Conservation (phyloP, 2,797 vertebrate genomes). For the Onychomys leucogaster region DNA sequence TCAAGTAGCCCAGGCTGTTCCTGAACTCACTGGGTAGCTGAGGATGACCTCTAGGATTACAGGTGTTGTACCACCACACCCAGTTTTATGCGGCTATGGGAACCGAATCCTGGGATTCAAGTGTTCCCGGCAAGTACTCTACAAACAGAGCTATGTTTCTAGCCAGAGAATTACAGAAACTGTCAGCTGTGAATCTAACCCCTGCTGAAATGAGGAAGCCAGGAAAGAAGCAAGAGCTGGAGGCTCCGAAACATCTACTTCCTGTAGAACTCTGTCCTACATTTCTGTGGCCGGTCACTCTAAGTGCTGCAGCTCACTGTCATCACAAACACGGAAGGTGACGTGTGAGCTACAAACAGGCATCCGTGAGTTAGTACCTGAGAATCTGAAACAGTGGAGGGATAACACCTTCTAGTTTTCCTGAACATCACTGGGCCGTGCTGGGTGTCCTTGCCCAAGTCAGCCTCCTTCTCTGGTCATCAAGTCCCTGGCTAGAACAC, state of each 20-base stretch:
- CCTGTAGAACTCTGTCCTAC: neutral
- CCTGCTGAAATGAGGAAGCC: neutral
- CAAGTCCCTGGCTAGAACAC: neutral
- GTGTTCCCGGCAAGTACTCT: neutral
- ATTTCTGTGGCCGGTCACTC: neutral
- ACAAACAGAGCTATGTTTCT: neutral
- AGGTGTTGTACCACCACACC: neutral
- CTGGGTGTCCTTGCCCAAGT: neutral
- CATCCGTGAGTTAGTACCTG: neutral
- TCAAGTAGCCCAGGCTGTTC: neutral
- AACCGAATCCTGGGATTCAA: neutral
- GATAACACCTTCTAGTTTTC: neutral
- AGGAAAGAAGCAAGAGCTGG: neutral
- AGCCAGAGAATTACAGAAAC: neutral
- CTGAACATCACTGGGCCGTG: neutral
- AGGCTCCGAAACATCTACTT: neutral
- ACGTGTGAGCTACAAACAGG: fast-evolving
- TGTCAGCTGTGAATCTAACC: neutral
- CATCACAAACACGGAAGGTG: neutral
- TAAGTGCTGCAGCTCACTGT: fast-evolving
- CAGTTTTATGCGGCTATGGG: neutral
- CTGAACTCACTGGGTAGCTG: neutral
- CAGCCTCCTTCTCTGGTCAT: neutral
- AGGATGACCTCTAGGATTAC: neutral
- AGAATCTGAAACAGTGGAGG: neutral